Conservation (phyloP, 92 coral and sea anemone genomes). For the Porites evermanni region DNA sequence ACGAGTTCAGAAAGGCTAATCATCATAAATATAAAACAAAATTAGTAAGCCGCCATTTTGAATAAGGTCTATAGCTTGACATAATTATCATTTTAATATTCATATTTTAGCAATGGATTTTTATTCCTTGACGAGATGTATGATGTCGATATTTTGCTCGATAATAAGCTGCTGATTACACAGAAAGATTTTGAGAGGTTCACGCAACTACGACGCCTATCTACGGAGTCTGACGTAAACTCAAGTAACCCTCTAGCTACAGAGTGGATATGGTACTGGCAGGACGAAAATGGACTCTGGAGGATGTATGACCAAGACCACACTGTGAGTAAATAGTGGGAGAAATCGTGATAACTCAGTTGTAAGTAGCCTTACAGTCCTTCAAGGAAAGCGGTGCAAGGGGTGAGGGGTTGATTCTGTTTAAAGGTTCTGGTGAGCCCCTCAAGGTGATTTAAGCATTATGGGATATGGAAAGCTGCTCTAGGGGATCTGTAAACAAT, state of each 20-base stretch:
- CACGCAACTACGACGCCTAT: conserved; percentile 14
- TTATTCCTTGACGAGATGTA: not conserved
- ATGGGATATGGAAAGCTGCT: too few relatives aligned
- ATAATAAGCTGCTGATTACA: not conserved
- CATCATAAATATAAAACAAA: too few relatives aligned
- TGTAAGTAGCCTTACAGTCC: too few relatives aligned
- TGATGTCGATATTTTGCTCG: conserved; percentile 4
- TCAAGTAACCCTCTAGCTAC: conserved; percentile 29
- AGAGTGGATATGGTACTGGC: conserved; percentile 53
- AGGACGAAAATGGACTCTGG: conserved; percentile 35
- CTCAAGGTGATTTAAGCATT: too few relatives aligned
- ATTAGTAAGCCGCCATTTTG: too few relatives aligned
- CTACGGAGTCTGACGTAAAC: conserved; percentile 20
- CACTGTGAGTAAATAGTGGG: conserved; percentile 1
- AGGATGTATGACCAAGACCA: conserved; percentile 15
- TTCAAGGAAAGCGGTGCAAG: too few relatives aligned
- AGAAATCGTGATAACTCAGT: too few relatives aligned
- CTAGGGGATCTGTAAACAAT: too few relatives aligned
- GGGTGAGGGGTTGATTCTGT: too few relatives aligned
- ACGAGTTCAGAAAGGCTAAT: too few relatives aligned
- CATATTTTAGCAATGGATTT: not conserved
- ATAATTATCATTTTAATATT: too few relatives aligned
- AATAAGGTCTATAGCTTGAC: not conserved
- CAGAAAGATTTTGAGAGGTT: not conserved
- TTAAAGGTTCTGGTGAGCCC: too few relatives aligned